Base-by-base conservation (phyloP, 53 echinoderm and acorn worm genomes). In the Stichopus horrens region DNA sequence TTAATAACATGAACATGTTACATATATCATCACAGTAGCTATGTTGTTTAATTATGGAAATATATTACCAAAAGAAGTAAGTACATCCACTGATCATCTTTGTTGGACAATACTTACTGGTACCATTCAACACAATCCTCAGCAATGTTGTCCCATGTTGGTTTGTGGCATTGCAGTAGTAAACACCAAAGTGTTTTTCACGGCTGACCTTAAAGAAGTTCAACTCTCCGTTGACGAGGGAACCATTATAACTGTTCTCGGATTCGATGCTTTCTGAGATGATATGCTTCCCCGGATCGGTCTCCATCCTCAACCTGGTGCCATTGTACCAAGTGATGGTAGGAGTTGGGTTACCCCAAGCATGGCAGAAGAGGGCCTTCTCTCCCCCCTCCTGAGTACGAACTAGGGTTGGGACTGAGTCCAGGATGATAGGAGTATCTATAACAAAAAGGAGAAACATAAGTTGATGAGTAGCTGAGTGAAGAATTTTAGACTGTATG, bases 321-420 rank as follows among this genome's bases (percentile, higher is more conserved):
- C n/a, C 75, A 54, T 87, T 75, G 23, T 74, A 75, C 87, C 87
- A 87, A 21, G 54, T 87, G 55, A 87, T 55, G 55, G 55, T 20
- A 20, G 87, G 74, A 18, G 87, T 75, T 16, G 87, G 87, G 75
- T 87, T 87, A 55, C 87, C 87, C 87, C 87, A 87, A 4, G 87
- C 87, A 9, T 20, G 74, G 75, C 87, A 87, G 8, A 56, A 8
- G 10, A 87, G 74, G 9, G 55, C 75, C 22, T 74, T 87, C 74
- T 74, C 87, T 37, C 55, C 37, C n/a, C 87, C 75, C 74, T 75
- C 87, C 21, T 58, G 74, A 23, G 87, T 75, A 57, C 87, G 87
- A 7, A 87, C 75, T n/a, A 87, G 57, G 7, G 74, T 87, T 21
- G 74, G 56, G 74, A 87, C 57, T 5, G 87, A 87, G 21, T 55